Conservation (phyloP, 2,888 invertebrate genomes). For the Oscheius sp. region DNA sequence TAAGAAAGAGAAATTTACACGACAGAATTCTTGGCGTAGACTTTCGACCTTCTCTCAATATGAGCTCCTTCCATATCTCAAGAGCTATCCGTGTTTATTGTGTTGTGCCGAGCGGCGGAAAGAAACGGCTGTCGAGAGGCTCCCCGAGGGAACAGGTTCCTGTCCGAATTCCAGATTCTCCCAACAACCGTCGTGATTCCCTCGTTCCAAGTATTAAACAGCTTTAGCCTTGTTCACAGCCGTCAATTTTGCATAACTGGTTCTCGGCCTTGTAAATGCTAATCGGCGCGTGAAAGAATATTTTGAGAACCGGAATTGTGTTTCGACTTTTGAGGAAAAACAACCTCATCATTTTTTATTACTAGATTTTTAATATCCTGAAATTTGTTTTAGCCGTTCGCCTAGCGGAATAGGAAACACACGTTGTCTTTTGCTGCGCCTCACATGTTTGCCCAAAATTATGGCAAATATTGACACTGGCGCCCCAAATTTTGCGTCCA, state of each 20-base stretch:
- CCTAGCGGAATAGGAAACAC: constrained; percentile 12
- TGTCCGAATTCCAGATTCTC: constrained; percentile 24
- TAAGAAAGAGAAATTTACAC: no score
- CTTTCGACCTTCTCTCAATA: no score
- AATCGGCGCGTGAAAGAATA: constrained; percentile 5
- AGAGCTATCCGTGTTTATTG: constrained; percentile 22
- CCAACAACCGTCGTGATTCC: not conserved
- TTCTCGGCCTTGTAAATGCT: constrained; percentile 5
- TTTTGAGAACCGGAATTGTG: no score
- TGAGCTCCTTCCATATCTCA: not conserved
- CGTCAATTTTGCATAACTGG: constrained; percentile 24
- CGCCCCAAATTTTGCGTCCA: constrained; percentile 20
- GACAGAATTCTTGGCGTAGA: no score
- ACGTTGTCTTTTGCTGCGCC: constrained; percentile 23
- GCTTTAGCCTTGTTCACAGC: not conserved
- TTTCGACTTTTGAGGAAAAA: not conserved
- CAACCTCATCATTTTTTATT: not conserved
- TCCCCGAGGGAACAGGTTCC: constrained; percentile 26
- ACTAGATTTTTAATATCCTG: no score
- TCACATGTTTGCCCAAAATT: constrained; percentile 27
- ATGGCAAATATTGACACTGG: constrained; percentile 23
- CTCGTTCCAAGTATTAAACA: constrained; percentile 27
- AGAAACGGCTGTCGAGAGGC: constrained; percentile 30
- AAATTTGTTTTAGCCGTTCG: no score
- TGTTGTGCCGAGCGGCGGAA: constrained; percentile 15